Evolutionary conservation across 2,888 invertebrate species (phyloP), one percentile per base, ranked within the genome.

Genomic region (Euproctis similis): DNA sequence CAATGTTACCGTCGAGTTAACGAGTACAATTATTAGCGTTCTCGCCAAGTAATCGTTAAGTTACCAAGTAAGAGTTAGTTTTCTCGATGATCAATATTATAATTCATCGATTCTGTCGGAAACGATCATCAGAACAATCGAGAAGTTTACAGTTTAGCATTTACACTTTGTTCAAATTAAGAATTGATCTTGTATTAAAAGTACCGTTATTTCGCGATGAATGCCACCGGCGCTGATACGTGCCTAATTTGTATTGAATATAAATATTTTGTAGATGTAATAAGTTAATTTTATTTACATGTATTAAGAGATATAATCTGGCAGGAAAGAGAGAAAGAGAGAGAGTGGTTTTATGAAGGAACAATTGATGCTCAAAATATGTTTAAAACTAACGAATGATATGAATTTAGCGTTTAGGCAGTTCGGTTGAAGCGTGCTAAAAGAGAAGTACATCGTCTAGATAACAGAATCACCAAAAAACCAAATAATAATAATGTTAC

Each of bases 141-240:
- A n/a, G n/a, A n/a, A n/a, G n/a, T n/a, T n/a, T n/a, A n/a, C n/a
- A n/a, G n/a, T 67, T 75, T 78, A 80, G 76, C 63, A 66, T 68
- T 72, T 73, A 76, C 61, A 66, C 63, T 76, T 71, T 70, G 70
- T 78, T 74, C 71, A 66, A 63, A 59, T 47, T 77, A 76, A 80
- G 75, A 68, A 76, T 73, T 74, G 70, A 76, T 71, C 76, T 74
- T 81, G 4, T 77, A 54, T 76, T 68, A 71, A 60, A 62, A 74
- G n/a, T n/a, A n/a, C n/a, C n/a, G n/a, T n/a, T 82, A 84, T 84
- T 84, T 84, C 82, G 82, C 82, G 82, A 84, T 84, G 82, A 84
- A 84, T 82, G 82, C 66, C 65, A 69, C 54, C 60, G 77, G 78
- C 57, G 69, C 78, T 59, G 52, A 42, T 51, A 56, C 67, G 80